These are phyloP conservation scores for Chrysolina oricalcia DNA, from an alignment of 2,888 invertebrate genomes.

Conservation along the genomic window DNA sequence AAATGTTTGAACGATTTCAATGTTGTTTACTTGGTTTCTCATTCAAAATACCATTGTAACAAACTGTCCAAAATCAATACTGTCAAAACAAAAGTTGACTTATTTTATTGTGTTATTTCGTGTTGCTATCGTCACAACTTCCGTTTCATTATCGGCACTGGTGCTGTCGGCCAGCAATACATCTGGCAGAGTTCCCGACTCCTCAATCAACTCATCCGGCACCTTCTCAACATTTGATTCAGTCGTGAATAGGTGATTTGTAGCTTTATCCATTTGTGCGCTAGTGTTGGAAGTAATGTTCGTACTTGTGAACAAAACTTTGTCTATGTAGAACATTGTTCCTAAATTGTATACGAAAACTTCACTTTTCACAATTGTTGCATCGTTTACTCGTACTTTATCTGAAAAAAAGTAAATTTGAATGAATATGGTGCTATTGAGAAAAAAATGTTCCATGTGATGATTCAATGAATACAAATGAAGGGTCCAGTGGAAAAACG, in stretches of 20 bases:
- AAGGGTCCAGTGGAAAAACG: too few relatives aligned
- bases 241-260: conserved; percentile 55
- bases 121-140: conserved; percentile 39
- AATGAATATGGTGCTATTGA: not conserved
- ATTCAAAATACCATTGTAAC: not conserved
- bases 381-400: conserved; percentile 74
- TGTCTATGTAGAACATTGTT: conserved; percentile 78
- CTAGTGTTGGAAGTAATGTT: conserved; percentile 61
- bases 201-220: conserved; percentile 68
- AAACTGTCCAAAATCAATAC: not conserved
- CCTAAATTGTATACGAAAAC: conserved; percentile 79
- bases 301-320: conserved; percentile 73
- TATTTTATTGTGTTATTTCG: conserved; percentile 51
- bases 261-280: conserved; percentile 46
- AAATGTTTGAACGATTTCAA: not conserved
- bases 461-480: too few relatives aligned
- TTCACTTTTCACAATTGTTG: conserved; percentile 76
- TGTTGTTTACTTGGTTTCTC: not conserved
- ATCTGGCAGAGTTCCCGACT: conserved; percentile 66
- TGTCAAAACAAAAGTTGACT: conserved; percentile 22
- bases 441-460: too few relatives aligned
- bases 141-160: conserved; percentile 54
- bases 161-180: conserved; percentile 68
- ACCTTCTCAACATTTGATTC: conserved; percentile 63
- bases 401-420: conserved; percentile 64